These are phyloP conservation scores for Drosophila ustulata DNA, from an alignment of 2,888 invertebrate genomes.

Conservation along the genomic window DNA sequence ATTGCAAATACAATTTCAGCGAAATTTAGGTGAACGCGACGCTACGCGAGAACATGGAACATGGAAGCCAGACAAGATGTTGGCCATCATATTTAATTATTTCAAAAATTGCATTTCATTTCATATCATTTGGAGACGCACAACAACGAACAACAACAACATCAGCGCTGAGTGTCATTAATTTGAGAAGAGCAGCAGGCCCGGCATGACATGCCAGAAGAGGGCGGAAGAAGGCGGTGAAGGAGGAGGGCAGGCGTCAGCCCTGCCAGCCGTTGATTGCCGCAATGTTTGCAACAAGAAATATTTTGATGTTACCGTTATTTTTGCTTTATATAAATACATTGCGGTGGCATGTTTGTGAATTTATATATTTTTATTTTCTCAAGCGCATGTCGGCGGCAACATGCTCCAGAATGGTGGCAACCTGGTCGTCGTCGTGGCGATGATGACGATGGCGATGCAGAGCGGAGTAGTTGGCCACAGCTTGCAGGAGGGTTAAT, in stretches of 20 bases:
- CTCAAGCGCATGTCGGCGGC: constrained; percentile 63
- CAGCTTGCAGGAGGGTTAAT: constrained; percentile 55
- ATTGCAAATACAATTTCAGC: constrained; percentile 45
- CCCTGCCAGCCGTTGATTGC: constrained; percentile 45
- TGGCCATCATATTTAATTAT: constrained; percentile 72
- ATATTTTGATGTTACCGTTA: constrained; percentile 74
- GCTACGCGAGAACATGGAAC: neutral
- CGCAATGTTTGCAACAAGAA: constrained; percentile 60
- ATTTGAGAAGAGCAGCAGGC: constrained; percentile 57
- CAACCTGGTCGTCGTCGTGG: neutral
- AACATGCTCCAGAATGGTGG: constrained; percentile 30
- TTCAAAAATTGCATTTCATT: constrained; percentile 71
- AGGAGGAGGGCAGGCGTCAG: constrained; percentile 9
- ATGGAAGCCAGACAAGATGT: constrained; percentile 31
- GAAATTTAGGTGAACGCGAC: constrained; percentile 16
- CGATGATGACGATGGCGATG: neutral
- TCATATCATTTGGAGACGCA: constrained; percentile 48
- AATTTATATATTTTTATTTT: constrained; percentile 65
- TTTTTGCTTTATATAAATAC: constrained; percentile 64
- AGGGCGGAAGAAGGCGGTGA: constrained; percentile 42
- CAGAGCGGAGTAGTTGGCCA: neutral
- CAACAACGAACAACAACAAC: constrained; percentile 11
- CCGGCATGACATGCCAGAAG: constrained; percentile 65
- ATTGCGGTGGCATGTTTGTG: constrained; percentile 48
- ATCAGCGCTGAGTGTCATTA: constrained; percentile 56